phyloP scores from a whole-genome alignment of 1,140 invertebrate species.

The Dendrolimus kikuchii region DNA sequence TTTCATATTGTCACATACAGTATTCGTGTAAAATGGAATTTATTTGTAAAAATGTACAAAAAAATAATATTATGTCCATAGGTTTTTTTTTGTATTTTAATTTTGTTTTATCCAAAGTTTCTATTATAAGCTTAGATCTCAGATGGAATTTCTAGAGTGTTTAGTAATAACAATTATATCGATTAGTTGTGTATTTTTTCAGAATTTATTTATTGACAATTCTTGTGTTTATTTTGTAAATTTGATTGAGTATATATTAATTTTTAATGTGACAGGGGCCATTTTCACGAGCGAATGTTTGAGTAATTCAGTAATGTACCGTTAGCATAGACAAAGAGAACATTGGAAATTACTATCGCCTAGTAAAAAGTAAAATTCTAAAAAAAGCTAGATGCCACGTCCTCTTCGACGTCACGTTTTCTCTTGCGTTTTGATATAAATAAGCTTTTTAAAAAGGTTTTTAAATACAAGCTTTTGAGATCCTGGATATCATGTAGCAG shows the following conservation, averaged over 20 bases:
- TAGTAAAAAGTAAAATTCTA: too few relatives aligned
- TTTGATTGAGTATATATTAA: conserved; percentile 25
- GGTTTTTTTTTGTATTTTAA: conserved; percentile 40
- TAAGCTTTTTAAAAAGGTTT: too few relatives aligned
- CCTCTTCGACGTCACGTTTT: too few relatives aligned
- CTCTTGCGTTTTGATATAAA: too few relatives aligned
- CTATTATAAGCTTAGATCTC: conserved; percentile 69
- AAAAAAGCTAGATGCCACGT: too few relatives aligned
- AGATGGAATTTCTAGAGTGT: conserved; percentile 47
- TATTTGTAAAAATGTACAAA: conserved; percentile 69
- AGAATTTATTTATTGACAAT: conserved; percentile 66
- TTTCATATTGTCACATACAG: conserved; percentile 25
- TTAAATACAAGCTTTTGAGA: too few relatives aligned
- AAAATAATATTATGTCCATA: conserved; percentile 42
- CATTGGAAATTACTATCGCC: too few relatives aligned
- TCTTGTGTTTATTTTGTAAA: conserved; percentile 53
- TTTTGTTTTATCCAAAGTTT: conserved; percentile 66
- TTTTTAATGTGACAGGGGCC: conserved; percentile 18
- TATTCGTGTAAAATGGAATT: conserved; percentile 36
- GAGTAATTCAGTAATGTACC: too few relatives aligned
- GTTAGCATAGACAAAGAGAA: too few relatives aligned
- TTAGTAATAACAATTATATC: conserved; percentile 25
- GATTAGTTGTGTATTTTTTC: conserved; percentile 54
- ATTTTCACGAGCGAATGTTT: too few relatives aligned
- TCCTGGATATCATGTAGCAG: too few relatives aligned